These are phyloP conservation scores for Xiphias gladius DNA, from an alignment of 2,113 vertebrate genomes.

Conservation along the genomic window DNA sequence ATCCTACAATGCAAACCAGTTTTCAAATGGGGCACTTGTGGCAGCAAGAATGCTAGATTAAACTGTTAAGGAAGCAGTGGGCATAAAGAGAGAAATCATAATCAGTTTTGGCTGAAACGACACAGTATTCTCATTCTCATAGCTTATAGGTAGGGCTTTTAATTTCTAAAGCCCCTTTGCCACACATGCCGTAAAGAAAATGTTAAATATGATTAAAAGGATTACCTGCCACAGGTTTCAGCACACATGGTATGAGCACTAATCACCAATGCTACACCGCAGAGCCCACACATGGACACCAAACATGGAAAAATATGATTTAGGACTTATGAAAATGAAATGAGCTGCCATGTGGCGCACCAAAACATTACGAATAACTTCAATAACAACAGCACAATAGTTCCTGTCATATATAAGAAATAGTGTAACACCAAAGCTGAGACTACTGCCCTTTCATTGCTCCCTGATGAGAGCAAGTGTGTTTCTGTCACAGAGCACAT, in stretches of 20 bases:
- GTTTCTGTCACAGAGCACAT: not conserved
- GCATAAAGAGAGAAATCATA: conserved; percentile 3
- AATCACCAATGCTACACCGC: not conserved
- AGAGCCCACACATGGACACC: conserved; percentile 5
- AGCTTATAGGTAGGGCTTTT: conserved; percentile 22
- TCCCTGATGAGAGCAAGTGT: not conserved
- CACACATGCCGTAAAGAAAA: conserved; percentile 6
- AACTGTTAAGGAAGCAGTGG: conserved; percentile 4
- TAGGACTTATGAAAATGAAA: conserved; percentile 12
- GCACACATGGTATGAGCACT: conserved; percentile 3
- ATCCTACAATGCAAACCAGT: not conserved
- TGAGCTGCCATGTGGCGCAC: not conserved
- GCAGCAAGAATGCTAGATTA: not conserved
- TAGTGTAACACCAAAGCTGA: not conserved
- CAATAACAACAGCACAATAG: not conserved
- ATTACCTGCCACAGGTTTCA: conserved; percentile 60
- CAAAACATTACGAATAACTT: not conserved
- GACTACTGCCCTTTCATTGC: not conserved
- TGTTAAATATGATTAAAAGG: conserved; percentile 41
- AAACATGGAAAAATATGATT: conserved; percentile 25
- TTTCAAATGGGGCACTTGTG: not conserved
- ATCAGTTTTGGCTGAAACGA: conserved; percentile 27
- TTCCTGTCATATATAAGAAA: not conserved
- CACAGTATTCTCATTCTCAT: not conserved
- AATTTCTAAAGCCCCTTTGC: conserved; percentile 9